Evolutionary conservation across 2,888 invertebrate species (phyloP).

Genomic region (Zelleria hepariella): DNA sequence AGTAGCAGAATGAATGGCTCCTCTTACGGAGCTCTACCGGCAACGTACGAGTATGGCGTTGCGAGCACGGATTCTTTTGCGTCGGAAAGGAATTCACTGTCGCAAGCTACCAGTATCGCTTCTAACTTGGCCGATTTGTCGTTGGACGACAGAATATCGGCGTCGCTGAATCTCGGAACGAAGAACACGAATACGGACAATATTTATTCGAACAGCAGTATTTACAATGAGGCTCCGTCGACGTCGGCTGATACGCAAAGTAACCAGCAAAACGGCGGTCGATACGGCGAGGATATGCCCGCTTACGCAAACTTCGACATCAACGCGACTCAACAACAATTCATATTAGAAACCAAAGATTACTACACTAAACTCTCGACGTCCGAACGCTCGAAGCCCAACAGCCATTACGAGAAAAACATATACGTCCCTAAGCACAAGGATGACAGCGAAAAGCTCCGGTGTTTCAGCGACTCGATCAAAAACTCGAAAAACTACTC

Average conservation of each 20-base stretch:
- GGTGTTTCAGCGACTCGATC: constrained; percentile 49
- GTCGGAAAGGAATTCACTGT: constrained; percentile 26
- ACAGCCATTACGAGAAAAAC: constrained; percentile 55
- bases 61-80: constrained; percentile 33
- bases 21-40: neutral
- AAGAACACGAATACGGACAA: constrained; percentile 51
- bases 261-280: constrained; percentile 15
- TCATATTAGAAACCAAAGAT: constrained; percentile 55
- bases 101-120: constrained; percentile 21
- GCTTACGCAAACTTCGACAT: constrained; percentile 48
- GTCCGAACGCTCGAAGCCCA: constrained; percentile 28
- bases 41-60: constrained; percentile 30
- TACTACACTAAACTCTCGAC: constrained; percentile 58
- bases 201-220: constrained; percentile 36
- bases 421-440: constrained; percentile 56
- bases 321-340: constrained; percentile 45
- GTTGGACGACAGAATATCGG: constrained; percentile 61
- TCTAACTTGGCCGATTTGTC: constrained; percentile 46
- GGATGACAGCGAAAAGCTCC: constrained; percentile 48
- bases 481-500: constrained; percentile 62
- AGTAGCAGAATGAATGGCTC: neutral
- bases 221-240: constrained; percentile 25
- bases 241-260: constrained; percentile 21
- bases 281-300: constrained; percentile 39
- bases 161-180: constrained; percentile 60